Base-by-base conservation (phyloP, 1,140 invertebrate genomes). In the Condylostylus longicornis region DNA sequence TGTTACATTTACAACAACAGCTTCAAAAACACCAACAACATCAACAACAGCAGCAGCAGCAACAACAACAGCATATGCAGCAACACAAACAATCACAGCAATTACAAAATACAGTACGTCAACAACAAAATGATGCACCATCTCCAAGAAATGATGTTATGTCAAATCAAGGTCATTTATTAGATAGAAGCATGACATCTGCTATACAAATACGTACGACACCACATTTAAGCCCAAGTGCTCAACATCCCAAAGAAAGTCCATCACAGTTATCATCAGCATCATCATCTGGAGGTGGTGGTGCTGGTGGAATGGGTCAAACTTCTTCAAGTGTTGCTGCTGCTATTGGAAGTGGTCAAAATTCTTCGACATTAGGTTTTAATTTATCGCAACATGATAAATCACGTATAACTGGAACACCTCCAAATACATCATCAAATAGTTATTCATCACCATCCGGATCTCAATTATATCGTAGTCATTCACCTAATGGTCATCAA, bases 21-120 rank as follows among this genome's bases (percentile, higher is more conserved):
- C 30, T n/a, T n/a, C n/a, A 57, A 22, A 54, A 56, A 33, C 53
- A 53, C 18, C 53, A 55, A 27, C 52, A 54, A n/a, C 50, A 45
- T 12, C 38, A 42, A 1, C 42, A 43, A n/a, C 45, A 46, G 5
- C 25, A 17, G 23, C 41, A 43, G 9, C 47, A 49, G 17, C 47
- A 47, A 5, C 42, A 49, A 14, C 40, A 38, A 9, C 32, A 36
- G 4, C 30, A 23, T n/a, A n/a, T 8, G n/a, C 23, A n/a, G 23
- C 7, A 25, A 1, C 41, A 39, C 10, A 36, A 35, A 0, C 17
- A 27, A 8, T 35, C 35, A 5, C 42, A 41, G 2, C 27, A 37
- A n/a, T n/a, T n/a, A n/a, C n/a, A n/a, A n/a, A n/a, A n/a, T n/a
- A n/a, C n/a, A n/a, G n/a, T n/a, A n/a, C n/a, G n/a, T n/a, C n/a